phyloP scores from a whole-genome alignment of 2,888 invertebrate species.

The Trisateles emortualis region DNA sequence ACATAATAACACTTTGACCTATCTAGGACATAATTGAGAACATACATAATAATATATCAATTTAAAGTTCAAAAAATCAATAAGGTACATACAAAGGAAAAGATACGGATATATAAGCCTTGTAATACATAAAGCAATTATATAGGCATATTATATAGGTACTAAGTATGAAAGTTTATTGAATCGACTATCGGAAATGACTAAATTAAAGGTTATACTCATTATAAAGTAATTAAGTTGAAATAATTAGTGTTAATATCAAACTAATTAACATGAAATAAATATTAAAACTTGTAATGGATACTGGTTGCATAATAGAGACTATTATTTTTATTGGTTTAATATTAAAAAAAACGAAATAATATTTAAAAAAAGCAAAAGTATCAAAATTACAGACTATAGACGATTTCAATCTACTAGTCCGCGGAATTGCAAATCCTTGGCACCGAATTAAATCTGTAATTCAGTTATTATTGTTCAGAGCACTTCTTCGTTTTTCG shows the following conservation, averaged over 20 bases:
- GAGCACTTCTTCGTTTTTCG: no score
- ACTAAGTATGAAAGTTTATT: constrained; percentile 25
- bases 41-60: not conserved
- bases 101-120: constrained; percentile 23
- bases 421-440: no score
- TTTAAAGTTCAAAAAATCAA: not conserved
- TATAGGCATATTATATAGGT: not conserved
- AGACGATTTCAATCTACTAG: no score
- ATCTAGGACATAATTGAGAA: no score
- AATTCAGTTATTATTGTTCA: no score
- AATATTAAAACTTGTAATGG: not conserved
- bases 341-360: no score
- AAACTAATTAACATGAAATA: not conserved
- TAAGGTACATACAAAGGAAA: not conserved
- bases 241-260: constrained; percentile 5
- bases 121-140: constrained; percentile 23
- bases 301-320: not conserved
- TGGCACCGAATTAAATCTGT: no score
- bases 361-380: no score
- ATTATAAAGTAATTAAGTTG: constrained; percentile 14
- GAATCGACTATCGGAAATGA: constrained; percentile 32
- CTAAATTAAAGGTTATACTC: constrained; percentile 23
- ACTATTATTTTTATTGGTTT: no score
- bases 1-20: no score
- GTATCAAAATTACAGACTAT: no score